Conservation (phyloP, 2,797 vertebrate genomes). For the Urophycis tenuis region DNA sequence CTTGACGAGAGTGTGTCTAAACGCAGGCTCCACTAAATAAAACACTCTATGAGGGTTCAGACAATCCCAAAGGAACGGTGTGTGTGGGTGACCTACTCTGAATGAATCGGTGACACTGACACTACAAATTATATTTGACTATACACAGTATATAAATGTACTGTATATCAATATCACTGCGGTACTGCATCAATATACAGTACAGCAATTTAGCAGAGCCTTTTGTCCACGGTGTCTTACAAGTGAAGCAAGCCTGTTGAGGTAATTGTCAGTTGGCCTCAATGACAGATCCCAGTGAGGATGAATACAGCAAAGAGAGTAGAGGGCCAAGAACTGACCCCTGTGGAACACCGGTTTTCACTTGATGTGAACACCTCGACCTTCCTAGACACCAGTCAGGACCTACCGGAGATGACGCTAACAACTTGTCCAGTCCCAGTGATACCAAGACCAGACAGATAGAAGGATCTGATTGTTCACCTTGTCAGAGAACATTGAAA, state of each 20-base stretch:
- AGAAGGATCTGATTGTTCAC: neutral
- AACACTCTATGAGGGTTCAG: neutral
- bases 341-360: neutral
- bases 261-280: neutral
- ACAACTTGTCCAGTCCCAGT: neutral
- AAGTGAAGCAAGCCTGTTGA: neutral
- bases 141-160: neutral
- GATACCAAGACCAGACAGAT: neutral
- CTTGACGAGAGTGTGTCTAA: constrained; percentile 24
- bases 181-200: too few relatives aligned
- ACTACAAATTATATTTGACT: too few relatives aligned
- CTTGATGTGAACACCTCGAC: neutral
- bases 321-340: neutral
- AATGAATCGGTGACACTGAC: neutral
- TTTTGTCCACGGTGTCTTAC: neutral
- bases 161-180: too few relatives aligned
- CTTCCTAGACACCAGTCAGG: neutral
- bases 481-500: neutral
- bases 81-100: neutral
- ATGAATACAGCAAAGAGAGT: neutral
- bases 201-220: neutral
- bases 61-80: constrained; percentile 3
- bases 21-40: constrained; percentile 23
- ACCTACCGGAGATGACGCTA: neutral
- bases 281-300: neutral